Evolutionary conservation across 2,113 vertebrate species (phyloP).

Genomic region (Pelvicachromis taeniatus): DNA sequence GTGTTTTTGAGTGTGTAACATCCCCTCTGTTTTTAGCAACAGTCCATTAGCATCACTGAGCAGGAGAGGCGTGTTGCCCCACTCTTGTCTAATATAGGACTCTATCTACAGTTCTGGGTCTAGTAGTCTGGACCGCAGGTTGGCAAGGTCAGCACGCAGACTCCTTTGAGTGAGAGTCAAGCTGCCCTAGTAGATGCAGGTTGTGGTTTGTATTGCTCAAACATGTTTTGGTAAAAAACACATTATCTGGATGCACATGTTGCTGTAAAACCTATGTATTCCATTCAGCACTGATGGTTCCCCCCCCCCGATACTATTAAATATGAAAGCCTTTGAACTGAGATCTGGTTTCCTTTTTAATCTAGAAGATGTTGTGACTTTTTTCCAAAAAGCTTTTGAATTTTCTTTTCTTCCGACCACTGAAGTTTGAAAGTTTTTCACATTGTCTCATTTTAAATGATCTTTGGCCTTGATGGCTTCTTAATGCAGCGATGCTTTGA

Average conservation of each 20-base stretch:
- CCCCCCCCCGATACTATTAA: accelerated
- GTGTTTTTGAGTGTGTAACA: neutral
- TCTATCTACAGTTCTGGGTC: neutral
- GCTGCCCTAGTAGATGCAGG: accelerated
- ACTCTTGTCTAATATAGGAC: neutral
- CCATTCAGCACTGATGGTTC: neutral
- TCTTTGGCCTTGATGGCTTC: neutral
- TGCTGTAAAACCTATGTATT: neutral
- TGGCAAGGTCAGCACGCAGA: neutral
- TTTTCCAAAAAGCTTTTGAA: neutral
- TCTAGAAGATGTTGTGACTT: neutral
- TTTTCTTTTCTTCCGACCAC: neutral
- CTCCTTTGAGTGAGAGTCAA: neutral
- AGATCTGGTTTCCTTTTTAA: accelerated
- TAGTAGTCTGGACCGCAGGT: neutral
- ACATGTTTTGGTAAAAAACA: neutral
- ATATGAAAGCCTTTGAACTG: neutral
- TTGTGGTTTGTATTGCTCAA: neutral
- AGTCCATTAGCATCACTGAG: neutral
- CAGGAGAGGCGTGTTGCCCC: neutral
- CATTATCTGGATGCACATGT: neutral
- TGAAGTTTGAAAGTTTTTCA: neutral
- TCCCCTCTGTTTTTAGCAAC: neutral
- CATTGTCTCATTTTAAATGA: neutral
- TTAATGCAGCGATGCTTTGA: neutral